Evolutionary conservation across 2,888 invertebrate genomes (phyloP).

Genomic region (Syritta pipiens): DNA sequence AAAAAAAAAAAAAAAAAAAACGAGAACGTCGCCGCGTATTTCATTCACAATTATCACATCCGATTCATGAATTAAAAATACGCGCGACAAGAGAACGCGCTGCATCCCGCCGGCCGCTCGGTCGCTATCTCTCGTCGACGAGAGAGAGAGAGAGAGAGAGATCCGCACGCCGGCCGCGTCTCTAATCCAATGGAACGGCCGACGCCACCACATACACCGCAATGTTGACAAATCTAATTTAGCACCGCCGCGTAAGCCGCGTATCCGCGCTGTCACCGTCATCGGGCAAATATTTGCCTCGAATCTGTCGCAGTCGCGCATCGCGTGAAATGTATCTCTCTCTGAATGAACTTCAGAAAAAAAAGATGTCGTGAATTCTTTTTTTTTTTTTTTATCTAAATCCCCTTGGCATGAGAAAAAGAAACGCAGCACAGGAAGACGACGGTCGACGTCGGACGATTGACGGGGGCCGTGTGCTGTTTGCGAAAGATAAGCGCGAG

Average conservation of each 20-base stretch:
- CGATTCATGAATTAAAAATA: conserved; percentile 68
- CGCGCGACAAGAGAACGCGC: conserved; percentile 46
- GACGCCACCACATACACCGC: neutral
- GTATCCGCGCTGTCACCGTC: neutral
- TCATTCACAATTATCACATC: conserved; percentile 69
- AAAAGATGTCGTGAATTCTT: too few species aligned
- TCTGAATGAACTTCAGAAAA: conserved; percentile 43
- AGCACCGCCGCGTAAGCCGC: conserved; percentile 29
- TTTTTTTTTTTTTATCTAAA: too few species aligned
- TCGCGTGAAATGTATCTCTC: neutral
- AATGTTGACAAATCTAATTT: conserved; percentile 58
- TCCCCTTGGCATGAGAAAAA: neutral
- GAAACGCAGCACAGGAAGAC: conserved; percentile 51
- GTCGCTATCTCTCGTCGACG: neutral
- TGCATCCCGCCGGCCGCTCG: conserved; percentile 25
- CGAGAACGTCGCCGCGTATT: too few species aligned
- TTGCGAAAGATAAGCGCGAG: conserved; percentile 53
- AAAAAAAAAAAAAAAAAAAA: neutral
- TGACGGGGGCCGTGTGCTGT: conserved; percentile 19
- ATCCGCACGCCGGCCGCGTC: neutral
- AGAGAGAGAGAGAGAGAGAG: too few species aligned
- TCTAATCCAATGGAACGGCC: conserved; percentile 15
- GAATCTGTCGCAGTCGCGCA: conserved; percentile 1
- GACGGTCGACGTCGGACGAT: neutral
- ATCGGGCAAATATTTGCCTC: conserved; percentile 47